phyloP scores from a whole-genome alignment of 1,140 invertebrate genomes.

The Drosophila sucinea region DNA sequence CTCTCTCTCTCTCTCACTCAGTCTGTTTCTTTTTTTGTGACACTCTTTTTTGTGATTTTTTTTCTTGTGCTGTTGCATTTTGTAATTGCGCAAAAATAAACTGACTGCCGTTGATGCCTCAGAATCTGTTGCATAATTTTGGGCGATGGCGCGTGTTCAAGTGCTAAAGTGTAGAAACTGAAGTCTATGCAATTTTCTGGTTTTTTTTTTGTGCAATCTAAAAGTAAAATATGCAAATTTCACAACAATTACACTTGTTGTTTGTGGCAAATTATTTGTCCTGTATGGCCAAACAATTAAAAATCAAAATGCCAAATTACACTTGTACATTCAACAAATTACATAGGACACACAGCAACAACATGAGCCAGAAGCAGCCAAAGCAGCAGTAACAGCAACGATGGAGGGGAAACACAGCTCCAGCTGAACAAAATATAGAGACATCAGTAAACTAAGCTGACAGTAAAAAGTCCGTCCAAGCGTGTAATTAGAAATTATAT shows the following conservation, averaged over 20 bases:
- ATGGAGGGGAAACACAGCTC: constrained; percentile 22
- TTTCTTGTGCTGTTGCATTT: constrained; percentile 43
- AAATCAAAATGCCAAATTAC: constrained; percentile 81
- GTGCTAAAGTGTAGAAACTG: constrained; percentile 58
- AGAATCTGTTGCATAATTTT: constrained; percentile 78
- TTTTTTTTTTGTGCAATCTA: constrained; percentile 19
- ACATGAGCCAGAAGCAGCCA: background rate
- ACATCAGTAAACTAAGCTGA: constrained; percentile 81
- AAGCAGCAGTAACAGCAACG: background rate
- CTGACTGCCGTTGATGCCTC: constrained; percentile 43
- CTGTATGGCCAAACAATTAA: constrained; percentile 74
- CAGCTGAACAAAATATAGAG: constrained; percentile 57
- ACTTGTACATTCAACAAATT: constrained; percentile 77
- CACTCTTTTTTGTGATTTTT: constrained; percentile 34
- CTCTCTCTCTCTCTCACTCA: background rate
- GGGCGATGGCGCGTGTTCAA: constrained; percentile 72
- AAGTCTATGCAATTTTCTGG: constrained; percentile 28
- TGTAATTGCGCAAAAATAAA: constrained; percentile 79
- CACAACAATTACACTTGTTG: constrained; percentile 56
- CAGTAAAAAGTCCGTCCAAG: constrained; percentile 81
- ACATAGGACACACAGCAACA: constrained; percentile 52
- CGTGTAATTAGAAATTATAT: constrained; percentile 82
- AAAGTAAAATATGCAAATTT: constrained; percentile 77
- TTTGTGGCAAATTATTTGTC: constrained; percentile 66
- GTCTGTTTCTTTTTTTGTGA: background rate